Evolutionary conservation across 92 coral and sea anemone genomes (phyloP), one percentile per base, ranked within the genome.

Genomic region (Plumapathes pennacea): DNA sequence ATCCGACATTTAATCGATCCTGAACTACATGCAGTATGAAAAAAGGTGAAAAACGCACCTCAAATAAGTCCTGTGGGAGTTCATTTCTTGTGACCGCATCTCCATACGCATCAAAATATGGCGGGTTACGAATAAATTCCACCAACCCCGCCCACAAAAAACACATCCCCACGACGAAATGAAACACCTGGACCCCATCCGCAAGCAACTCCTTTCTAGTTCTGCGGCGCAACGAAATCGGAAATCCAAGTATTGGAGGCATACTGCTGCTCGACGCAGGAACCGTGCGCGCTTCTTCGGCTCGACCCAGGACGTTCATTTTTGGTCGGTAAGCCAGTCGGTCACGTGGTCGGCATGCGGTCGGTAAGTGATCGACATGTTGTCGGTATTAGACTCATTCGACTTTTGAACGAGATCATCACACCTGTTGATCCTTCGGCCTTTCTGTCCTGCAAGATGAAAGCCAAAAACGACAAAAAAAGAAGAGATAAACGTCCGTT

Each of bases 41-140:
- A 48, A 4, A 13, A 13, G 57, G 5, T 19, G 3, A 21, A n/a
- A 5, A 18, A 30, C 9, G 15, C 47, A 91, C 97, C 86, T 84
- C 84, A 72, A 91, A 91, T 41, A 88, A 56, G 19, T 89, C 96
- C 28, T 85, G 51, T 9, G 96, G 97, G 0, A 91, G 76, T 32
- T 85, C 84, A 46, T 80, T 80, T 39, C 73, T 71, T 1, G 84
- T 50, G 0, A 81, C 46, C 0, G 96, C 97, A 41, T 91, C 97
- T 22, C 97, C 97, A 55, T 91, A 91, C 3, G 96, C 97, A 58
- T 91, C 97, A 43, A 91, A 91, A 40, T 57, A 75, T 2, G 97
- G 96, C 29, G 97, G 97, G 57, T 91, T 81, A 22, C 81, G 81
- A 38, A 91, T 71, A 36, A 91, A 91, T 58, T 91, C 97, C 46